Evolutionary conservation across 2,113 vertebrate genomes (phyloP), one percentile per base, ranked within the genome.

Genomic region (Carollia perspicillata): DNA sequence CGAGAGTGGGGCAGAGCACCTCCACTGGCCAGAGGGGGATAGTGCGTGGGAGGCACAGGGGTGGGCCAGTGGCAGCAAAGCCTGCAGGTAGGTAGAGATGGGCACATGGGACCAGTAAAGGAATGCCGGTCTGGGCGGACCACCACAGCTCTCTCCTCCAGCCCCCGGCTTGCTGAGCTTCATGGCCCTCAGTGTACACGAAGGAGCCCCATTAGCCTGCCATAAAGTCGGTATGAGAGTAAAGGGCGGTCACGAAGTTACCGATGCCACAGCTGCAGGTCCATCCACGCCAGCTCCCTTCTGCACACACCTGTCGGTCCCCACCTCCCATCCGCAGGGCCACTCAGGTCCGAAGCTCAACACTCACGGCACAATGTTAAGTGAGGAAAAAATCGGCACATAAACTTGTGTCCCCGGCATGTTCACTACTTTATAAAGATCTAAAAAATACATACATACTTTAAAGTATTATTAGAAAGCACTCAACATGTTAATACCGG

Each of bases 401-500:
- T 58, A 69, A 89, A 90, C 51, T 18, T 17, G 3, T 77, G n/a
- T 81, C 26, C 18, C 28, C 80, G 37, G 55, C 22, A 17, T 35
- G 20, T 42, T 90, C 6, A 47, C 20, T 16, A 14, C 60, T 81
- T 80, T 65, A 49, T 83, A 75, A 47, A 95, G 35, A 44, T 53
- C 78, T 47, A 53, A 60, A 47, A 20, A 40, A 40, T 44, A 30
- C 22, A 37, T 4, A 63, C 22, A 49, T 7, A 84, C 30, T 65
- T 72, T 40, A 86, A 71, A 84, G 68, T 90, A 49, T 65, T 80
- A 75, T 69, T 65, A 66, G 55, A 51, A 93, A 95, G 78, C 60
- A 53, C 13, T 92, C n/a, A 35, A 33, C 40, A 18, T 75, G 44
- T 11, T 68, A 58, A 53, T n/a, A 33, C 22, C 66, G 63, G 65